These are phyloP conservation scores for Australoheros facetus DNA, from an alignment of 2,797 vertebrate genomes.

Conservation along the genomic window DNA sequence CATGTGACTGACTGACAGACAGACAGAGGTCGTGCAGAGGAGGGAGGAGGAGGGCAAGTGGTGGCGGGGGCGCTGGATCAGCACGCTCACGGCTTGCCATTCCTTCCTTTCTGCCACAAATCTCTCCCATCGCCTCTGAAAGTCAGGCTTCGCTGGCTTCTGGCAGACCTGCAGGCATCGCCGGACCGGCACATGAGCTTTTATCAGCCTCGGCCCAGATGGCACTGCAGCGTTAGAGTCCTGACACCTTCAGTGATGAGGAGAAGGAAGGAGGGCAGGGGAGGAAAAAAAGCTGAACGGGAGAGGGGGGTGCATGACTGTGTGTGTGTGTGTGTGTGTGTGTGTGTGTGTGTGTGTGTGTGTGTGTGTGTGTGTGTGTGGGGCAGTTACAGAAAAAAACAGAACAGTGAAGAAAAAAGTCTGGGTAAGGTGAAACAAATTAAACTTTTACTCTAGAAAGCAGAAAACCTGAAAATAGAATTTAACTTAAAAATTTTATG, in stretches of 20 bases:
- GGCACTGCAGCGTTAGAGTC: slow-evolving; percentile 67
- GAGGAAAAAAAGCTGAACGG: slow-evolving; percentile 28
- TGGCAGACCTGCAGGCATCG: slow-evolving; percentile 76
- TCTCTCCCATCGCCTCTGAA: slow-evolving; percentile 78
- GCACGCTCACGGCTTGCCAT: slow-evolving; percentile 68
- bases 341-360: slow-evolving; percentile 6
- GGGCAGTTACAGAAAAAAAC: slow-evolving; percentile 9
- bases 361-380: background rate
- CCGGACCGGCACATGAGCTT: slow-evolving; percentile 79
- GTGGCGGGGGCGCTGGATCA: slow-evolving; percentile 52
- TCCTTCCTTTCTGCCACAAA: slow-evolving; percentile 69
- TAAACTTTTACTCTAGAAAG: slow-evolving; percentile 11
- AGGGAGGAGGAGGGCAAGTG: background rate
- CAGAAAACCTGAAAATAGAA: background rate
- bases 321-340: slow-evolving; percentile 10
- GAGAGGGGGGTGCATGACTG: slow-evolving; percentile 7
- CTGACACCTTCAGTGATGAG: slow-evolving; percentile 75
- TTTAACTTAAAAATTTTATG: background rate
- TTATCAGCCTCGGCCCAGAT: slow-evolving; percentile 83
- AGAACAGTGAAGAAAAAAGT: slow-evolving; percentile 21
- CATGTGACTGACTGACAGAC: slow-evolving; percentile 57
- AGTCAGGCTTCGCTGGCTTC: slow-evolving; percentile 75
- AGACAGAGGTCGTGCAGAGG: slow-evolving; percentile 39
- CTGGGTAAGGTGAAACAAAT: slow-evolving; percentile 9
- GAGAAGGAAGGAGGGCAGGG: slow-evolving; percentile 46